Conservation (phyloP, 2,113 vertebrate genomes). For the Brachyistius frenatus region DNA sequence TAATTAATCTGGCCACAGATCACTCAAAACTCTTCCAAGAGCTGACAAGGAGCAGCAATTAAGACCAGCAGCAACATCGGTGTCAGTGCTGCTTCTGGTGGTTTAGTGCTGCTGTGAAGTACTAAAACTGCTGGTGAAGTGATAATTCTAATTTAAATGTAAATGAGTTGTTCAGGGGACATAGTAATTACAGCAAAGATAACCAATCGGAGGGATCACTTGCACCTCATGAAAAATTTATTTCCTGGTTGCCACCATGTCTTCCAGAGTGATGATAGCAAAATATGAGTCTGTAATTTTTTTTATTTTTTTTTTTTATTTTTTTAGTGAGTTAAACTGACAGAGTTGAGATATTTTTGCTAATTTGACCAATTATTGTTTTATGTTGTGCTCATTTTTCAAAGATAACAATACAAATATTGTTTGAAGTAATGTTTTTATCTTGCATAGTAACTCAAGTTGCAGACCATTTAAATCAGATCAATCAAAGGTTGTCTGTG, state of each 20-base stretch:
- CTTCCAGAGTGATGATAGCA: background rate
- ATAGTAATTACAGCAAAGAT: conserved; percentile 28
- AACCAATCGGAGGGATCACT: conserved; percentile 38
- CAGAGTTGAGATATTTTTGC: no score
- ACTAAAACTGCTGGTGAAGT: background rate
- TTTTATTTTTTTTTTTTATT: background rate
- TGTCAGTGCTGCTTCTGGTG: conserved; percentile 7
- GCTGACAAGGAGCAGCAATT: conserved; percentile 37
- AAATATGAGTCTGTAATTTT: background rate
- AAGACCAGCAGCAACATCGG: conserved; percentile 3
- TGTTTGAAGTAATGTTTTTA: no score
- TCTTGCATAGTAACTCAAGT: no score
- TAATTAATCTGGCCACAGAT: conserved; percentile 80
- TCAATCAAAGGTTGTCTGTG: background rate
- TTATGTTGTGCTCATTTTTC: no score
- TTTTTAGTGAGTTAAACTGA: background rate
- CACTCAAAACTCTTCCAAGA: conserved; percentile 47
- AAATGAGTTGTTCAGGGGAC: background rate
- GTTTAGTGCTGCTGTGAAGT: background rate
- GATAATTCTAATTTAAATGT: background rate
- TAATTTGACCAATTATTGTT: no score
- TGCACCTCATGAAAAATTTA: conserved; percentile 45
- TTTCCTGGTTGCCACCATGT: background rate
- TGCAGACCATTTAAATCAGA: no score
- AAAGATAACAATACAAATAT: no score